These are phyloP conservation scores for Philopedon plagiatum DNA, from an alignment of 2,888 invertebrate species.

Conservation along the genomic window DNA sequence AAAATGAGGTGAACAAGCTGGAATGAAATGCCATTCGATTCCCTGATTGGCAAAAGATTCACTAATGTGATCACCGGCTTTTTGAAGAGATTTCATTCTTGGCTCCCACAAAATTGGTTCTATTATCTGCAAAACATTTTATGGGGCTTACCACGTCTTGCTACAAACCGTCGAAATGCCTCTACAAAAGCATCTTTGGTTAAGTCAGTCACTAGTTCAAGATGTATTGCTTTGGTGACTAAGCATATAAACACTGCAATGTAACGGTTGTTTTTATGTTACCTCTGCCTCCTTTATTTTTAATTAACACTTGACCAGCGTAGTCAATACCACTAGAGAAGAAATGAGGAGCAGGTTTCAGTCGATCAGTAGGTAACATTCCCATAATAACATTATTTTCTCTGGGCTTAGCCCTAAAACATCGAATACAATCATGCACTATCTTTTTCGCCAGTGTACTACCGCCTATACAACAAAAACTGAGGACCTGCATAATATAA, in stretches of 20 bases:
- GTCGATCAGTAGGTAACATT: conserved; percentile 32
- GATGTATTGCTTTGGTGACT: conserved; percentile 51
- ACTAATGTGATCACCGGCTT: neutral
- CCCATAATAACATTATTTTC: conserved; percentile 39
- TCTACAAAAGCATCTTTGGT: conserved; percentile 52
- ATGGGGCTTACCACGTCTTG: too few species aligned
- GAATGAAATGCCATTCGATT: conserved; percentile 58
- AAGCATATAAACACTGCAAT: conserved; percentile 52
- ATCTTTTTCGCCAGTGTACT: conserved; percentile 25
- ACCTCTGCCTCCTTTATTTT: conserved; percentile 45
- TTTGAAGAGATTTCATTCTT: conserved; percentile 23
- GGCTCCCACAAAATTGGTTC: conserved; percentile 50
- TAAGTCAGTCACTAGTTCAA: conserved; percentile 51
- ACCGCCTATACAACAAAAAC: conserved; percentile 32
- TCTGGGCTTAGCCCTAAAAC: conserved; percentile 38
- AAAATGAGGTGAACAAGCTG: conserved; percentile 56
- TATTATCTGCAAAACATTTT: conserved; percentile 51
- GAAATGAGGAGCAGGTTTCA: conserved; percentile 43
- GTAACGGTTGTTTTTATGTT: conserved; percentile 44
- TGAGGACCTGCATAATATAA: conserved; percentile 53
- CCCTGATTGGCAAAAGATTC: conserved; percentile 2
- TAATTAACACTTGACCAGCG: conserved; percentile 50
- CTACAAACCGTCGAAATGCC: too few species aligned
- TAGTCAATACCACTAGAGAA: conserved; percentile 47
- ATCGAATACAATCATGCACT: conserved; percentile 40